Percentiles rank a stretch among this genome's conserved stretches.
Conservation (phyloP, 2,888 invertebrate genomes). For the Neelides folsomi region DNA sequence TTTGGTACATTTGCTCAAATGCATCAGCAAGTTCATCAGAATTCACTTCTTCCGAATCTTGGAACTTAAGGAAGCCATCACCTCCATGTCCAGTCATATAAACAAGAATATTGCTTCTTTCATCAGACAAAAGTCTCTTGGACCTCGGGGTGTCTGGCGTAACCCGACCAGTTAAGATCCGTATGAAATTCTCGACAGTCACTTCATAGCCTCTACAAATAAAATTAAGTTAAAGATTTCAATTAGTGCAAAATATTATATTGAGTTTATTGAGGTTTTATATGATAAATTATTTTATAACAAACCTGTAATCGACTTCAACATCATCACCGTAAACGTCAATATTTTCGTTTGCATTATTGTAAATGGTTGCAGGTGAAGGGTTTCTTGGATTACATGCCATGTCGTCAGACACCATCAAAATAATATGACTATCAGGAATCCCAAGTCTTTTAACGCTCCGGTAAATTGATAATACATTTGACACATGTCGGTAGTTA, state of each 20-base stretch:
- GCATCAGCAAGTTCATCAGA: conserved; percentile 97
- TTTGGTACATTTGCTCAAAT: conserved; percentile 99
- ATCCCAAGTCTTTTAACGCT: conserved; percentile 98
- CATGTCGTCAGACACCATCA: conserved; percentile 99
- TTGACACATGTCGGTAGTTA: conserved; percentile 98
- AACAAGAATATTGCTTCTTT: conserved; percentile 89
- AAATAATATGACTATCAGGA: conserved; percentile 69
- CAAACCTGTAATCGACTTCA: conserved; percentile 89
- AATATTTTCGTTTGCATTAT: conserved; percentile 93
- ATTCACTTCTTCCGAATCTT: conserved; percentile 97
- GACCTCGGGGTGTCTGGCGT: conserved; percentile 87
- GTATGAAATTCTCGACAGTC: conserved; percentile 96
- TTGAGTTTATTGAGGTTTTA: too few species aligned
- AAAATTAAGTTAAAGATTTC: neutral
- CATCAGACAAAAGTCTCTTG: conserved; percentile 86
- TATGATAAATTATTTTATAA: conserved; percentile 25
- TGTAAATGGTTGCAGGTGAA: conserved; percentile 91
- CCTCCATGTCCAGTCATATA: conserved; percentile 95
- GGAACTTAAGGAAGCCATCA: conserved; percentile 97
- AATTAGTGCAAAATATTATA: neutral
- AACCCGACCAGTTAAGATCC: conserved; percentile 83
- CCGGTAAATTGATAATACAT: conserved; percentile 92
- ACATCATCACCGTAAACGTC: conserved; percentile 99
- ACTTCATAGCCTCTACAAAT: conserved; percentile 47
- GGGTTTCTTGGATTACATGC: conserved; percentile 98